Percentiles rank a stretch among this genome's conserved stretches.
Conservation (phyloP, 2,113 vertebrate genomes). For the Himantopus leucocephalus region DNA sequence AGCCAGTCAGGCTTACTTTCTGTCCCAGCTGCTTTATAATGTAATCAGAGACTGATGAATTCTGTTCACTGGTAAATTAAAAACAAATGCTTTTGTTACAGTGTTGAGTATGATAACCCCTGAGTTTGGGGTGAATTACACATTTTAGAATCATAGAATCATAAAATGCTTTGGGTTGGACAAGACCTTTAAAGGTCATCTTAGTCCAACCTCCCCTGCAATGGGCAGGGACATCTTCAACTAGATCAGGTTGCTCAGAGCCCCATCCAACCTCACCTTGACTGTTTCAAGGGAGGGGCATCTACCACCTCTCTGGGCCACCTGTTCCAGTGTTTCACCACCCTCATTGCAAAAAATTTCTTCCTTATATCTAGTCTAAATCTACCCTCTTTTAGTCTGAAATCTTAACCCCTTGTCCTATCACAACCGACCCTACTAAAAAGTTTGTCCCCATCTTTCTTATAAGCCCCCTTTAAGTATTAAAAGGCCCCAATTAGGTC, state of each 20-base stretch:
- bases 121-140: not conserved
- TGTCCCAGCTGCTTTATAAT: not conserved
- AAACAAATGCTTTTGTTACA: not conserved
- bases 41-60: not conserved
- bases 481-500: not conserved
- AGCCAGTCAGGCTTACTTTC: not conserved
- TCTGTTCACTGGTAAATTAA: not conserved
- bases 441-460: not conserved
- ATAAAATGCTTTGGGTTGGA: not conserved
- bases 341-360: not conserved
- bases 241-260: not conserved
- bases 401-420: not conserved
- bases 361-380: not conserved
- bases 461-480: not conserved
- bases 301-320: not conserved
- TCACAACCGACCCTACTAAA: not conserved
- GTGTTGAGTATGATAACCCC: not conserved
- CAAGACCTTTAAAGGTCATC: not conserved
- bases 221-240: not conserved
- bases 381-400: not conserved
- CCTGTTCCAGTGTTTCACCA: not conserved
- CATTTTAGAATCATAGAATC: not conserved
- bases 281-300: not conserved
- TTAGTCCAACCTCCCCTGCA: not conserved
- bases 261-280: not conserved